phyloP scores from a whole-genome alignment of 2,113 vertebrate genomes.

The Bucco capensis region DNA sequence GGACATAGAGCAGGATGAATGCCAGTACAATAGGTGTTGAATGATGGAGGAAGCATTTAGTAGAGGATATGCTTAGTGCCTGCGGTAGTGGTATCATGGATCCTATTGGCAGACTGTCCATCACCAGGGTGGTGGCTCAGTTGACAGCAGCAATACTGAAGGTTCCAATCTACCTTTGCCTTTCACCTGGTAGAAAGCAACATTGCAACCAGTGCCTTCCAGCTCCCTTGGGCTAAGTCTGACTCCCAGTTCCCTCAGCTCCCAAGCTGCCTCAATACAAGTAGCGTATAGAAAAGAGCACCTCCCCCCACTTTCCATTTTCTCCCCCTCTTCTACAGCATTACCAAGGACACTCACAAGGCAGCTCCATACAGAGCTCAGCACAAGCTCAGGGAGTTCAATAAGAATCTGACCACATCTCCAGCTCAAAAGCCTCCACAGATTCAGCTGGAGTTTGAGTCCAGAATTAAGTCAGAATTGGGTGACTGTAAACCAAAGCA shows the following conservation, averaged over 20 bases:
- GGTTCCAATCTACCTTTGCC: neutral
- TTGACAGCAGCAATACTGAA: rapidly evolving
- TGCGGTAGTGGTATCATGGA: neutral
- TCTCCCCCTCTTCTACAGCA: neutral
- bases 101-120: neutral
- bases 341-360: neutral
- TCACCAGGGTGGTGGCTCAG: neutral
- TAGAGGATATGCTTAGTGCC: rapidly evolving
- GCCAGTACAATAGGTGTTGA: neutral
- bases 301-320: neutral
- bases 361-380: neutral
- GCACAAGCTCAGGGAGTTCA: neutral
- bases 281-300: neutral
- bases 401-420: neutral
- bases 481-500: neutral
- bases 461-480: neutral
- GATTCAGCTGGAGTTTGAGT: neutral
- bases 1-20: neutral
- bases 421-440: neutral
- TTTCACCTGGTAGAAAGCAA: neutral
- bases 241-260: neutral
- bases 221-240: neutral
- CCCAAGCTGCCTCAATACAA: rapidly evolving
- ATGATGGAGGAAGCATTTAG: neutral
- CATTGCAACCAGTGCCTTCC: neutral